These are phyloP conservation scores for Leptopilina myrica DNA, from an alignment of 2,888 invertebrate species.

Conservation along the genomic window DNA sequence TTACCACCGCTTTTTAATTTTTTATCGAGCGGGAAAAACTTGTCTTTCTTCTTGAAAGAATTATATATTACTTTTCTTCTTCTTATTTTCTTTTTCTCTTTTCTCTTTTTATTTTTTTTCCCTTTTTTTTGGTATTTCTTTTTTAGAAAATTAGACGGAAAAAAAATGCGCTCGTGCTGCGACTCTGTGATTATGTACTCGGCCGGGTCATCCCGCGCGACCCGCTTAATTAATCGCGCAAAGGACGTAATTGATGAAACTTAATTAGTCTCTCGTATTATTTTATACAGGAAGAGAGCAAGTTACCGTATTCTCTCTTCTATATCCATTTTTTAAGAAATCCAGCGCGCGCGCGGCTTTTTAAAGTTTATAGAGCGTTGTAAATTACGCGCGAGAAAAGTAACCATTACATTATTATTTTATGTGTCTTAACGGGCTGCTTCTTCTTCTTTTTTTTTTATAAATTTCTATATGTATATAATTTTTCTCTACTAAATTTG, in stretches of 20 bases:
- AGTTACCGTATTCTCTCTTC: not conserved
- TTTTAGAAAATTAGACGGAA: no score
- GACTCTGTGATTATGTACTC: no score
- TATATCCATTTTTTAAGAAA: not conserved
- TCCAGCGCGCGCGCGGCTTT: not conserved
- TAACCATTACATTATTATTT: not conserved
- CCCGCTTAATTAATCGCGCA: conserved; percentile 28
- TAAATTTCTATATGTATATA: not conserved
- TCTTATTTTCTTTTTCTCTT: no score
- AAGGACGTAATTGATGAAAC: conserved; percentile 20
- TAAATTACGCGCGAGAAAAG: not conserved
- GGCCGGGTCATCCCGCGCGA: conserved; percentile 1
- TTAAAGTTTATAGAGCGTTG: conserved; percentile 23
- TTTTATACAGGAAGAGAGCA: not conserved
- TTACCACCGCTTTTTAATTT: no score
- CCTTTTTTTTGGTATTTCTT: no score
- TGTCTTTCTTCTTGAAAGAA: no score
- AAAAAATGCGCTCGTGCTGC: no score
- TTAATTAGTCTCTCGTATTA: conserved; percentile 31
- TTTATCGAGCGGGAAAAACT: no score
- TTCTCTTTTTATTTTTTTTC: no score
- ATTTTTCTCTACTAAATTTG: no score
- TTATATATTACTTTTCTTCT: no score
- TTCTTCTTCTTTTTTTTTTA: not conserved
- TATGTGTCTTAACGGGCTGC: not conserved